These are phyloP conservation scores for Drosophila tripunctata DNA, from an alignment of 2,888 invertebrate genomes.

Conservation along the genomic window DNA sequence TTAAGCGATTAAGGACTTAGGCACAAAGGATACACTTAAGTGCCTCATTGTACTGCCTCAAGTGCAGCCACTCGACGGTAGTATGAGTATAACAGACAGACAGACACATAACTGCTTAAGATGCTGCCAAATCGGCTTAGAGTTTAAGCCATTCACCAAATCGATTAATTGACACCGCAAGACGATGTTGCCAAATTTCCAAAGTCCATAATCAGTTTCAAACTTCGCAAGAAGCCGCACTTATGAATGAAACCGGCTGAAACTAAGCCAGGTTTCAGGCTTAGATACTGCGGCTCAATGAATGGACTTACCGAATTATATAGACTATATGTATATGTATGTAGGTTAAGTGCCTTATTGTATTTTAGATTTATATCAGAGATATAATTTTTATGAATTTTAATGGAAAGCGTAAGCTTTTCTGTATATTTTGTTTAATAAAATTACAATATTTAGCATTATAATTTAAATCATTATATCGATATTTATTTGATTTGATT, in stretches of 20 bases:
- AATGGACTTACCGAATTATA: constrained; percentile 1
- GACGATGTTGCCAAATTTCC: not conserved
- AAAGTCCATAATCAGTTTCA: constrained; percentile 16
- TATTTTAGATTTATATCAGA: not conserved
- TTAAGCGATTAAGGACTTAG: constrained; percentile 61
- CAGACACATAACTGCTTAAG: constrained; percentile 31
- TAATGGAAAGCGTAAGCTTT: not conserved
- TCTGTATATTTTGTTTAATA: no score
- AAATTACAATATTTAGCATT: no score
- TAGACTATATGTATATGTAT: no score
- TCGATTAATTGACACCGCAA: constrained; percentile 56
- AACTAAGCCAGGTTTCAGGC: not conserved
- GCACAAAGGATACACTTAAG: constrained; percentile 65
- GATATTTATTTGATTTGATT: no score
- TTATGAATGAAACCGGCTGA: constrained; percentile 43
- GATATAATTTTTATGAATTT: not conserved
- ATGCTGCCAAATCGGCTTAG: constrained; percentile 37
- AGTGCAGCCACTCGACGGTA: constrained; percentile 65
- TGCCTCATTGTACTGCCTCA: constrained; percentile 64
- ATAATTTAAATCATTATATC: no score
- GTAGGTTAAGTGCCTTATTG: constrained; percentile 1
- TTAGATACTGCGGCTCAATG: constrained; percentile 1
- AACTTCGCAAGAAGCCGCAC: constrained; percentile 1
- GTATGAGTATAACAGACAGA: no score
- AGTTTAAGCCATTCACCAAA: constrained; percentile 41